phyloP scores from a whole-genome alignment of 2,113 vertebrate species.

The Maccullochella peelii region DNA sequence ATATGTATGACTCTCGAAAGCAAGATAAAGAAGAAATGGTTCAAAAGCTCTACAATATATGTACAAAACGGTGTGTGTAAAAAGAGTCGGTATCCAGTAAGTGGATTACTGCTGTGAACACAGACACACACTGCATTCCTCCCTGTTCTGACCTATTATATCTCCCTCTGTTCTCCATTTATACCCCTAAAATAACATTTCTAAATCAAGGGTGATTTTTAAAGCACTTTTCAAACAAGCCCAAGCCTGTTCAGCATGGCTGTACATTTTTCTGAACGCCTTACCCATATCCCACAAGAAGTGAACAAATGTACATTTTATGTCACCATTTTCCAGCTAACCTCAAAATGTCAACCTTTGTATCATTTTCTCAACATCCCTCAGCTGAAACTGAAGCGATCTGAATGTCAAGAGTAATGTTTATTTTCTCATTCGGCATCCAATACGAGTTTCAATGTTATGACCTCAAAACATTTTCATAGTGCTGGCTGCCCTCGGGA shows the following conservation, averaged over 20 bases:
- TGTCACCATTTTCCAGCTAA: background rate
- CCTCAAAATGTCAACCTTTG: slow-evolving; percentile 8
- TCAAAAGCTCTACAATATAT: background rate
- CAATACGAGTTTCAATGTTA: slow-evolving; percentile 20
- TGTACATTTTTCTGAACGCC: background rate
- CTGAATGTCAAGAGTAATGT: background rate
- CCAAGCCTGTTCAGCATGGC: background rate
- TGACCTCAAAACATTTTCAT: slow-evolving; percentile 24
- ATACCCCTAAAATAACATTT: slow-evolving; percentile 16
- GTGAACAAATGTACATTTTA: background rate
- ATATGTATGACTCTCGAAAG: background rate
- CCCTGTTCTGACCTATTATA: slow-evolving; percentile 27
- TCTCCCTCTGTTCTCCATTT: slow-evolving; percentile 10
- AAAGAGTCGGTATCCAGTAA: slow-evolving; percentile 2
- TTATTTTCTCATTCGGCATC: background rate
- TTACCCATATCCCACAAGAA: background rate
- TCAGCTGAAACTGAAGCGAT: background rate
- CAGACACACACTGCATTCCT: slow-evolving; percentile 31
- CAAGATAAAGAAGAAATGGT: background rate
- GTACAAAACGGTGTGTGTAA: background rate
- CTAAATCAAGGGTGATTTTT: background rate
- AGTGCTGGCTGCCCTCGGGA: background rate
- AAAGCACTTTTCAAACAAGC: slow-evolving; percentile 3
- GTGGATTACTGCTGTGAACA: slow-evolving; percentile 36
- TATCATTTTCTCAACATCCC: background rate